A percentile compares a stretch with the other conserved stretches of the same genome.
Conservation (phyloP, 2,888 invertebrate genomes). For the Allophyes oxyacanthae region DNA sequence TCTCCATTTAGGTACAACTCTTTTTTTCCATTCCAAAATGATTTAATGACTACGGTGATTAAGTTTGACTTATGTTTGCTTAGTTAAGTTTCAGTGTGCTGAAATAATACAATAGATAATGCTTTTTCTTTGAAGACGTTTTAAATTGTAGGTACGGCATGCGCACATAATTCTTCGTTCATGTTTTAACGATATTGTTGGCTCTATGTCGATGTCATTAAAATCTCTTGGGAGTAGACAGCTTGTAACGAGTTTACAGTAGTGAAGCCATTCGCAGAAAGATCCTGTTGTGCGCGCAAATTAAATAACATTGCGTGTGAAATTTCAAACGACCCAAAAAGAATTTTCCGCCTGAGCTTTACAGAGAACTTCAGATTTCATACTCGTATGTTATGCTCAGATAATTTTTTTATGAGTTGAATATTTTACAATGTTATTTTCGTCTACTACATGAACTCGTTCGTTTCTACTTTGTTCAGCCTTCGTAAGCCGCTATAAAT, state of each 20-base stretch:
- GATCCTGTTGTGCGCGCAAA: slow-evolving; percentile 2
- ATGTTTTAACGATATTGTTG: neutral
- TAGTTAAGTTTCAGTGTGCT: no score
- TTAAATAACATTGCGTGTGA: slow-evolving; percentile 15
- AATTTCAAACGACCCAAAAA: slow-evolving; percentile 20
- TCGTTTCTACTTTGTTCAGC: slow-evolving; percentile 13
- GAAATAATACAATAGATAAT: no score
- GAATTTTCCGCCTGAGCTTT: slow-evolving; percentile 14
- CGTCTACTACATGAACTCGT: slow-evolving; percentile 6
- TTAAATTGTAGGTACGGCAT: no score
- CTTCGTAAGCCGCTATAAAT: slow-evolving; percentile 40
- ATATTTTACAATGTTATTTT: neutral
- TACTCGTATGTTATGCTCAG: neutral
- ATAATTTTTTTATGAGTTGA: no score
- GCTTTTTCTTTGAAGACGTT: no score
- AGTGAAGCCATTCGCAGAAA: slow-evolving; percentile 11
- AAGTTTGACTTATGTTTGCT: slow-evolving; percentile 8
- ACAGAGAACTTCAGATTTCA: slow-evolving; percentile 3
- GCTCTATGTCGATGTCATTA: slow-evolving; percentile 2
- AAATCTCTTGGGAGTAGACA: slow-evolving; percentile 15
- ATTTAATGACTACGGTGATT: slow-evolving; percentile 11
- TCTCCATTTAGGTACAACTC: no score
- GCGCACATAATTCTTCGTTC: no score
- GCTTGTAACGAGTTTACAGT: slow-evolving; percentile 5
- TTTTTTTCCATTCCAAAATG: no score